Conservation (phyloP, 2,888 invertebrate genomes). For the Craniophora ligustri region DNA sequence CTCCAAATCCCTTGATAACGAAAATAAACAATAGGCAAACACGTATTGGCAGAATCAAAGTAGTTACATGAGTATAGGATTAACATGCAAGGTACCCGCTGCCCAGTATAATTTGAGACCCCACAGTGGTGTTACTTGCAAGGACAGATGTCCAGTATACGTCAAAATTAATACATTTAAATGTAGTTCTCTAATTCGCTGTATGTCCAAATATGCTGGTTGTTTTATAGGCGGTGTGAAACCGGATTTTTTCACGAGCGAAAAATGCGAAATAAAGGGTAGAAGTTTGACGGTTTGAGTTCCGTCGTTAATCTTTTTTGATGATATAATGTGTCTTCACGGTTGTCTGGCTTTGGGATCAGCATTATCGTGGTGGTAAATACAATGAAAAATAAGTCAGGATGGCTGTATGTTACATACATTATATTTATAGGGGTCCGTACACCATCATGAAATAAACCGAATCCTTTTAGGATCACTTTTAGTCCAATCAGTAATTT, state of each 20-base stretch:
- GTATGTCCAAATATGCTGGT: background rate
- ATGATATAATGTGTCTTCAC: conserved; percentile 56
- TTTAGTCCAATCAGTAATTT: too few species aligned
- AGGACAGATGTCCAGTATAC: background rate
- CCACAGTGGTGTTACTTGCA: background rate
- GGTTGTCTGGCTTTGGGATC: conserved; percentile 47
- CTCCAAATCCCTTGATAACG: conserved; percentile 19
- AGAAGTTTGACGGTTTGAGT: conserved; percentile 47
- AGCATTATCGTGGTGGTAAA: conserved; percentile 44
- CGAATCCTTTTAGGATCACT: too few species aligned
- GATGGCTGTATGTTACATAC: background rate
- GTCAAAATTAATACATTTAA: background rate
- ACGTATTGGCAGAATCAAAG: conserved; percentile 13
- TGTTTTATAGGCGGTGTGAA: conserved; percentile 9
- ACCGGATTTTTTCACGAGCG: conserved; percentile 22
- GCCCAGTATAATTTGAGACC: conserved; percentile 5
- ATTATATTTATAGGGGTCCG: too few species aligned
- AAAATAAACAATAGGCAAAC: conserved; percentile 35
- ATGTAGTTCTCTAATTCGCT: background rate
- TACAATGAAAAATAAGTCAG: conserved; percentile 31
- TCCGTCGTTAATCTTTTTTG: conserved; percentile 54
- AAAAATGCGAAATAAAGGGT: conserved; percentile 54
- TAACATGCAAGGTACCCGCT: conserved; percentile 1
- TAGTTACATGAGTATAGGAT: conserved; percentile 8
- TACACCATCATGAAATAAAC: too few species aligned